Evolutionary conservation across 2,113 vertebrate species (phyloP), one percentile per base, ranked within the genome.

Genomic region (Tyto alba): DNA sequence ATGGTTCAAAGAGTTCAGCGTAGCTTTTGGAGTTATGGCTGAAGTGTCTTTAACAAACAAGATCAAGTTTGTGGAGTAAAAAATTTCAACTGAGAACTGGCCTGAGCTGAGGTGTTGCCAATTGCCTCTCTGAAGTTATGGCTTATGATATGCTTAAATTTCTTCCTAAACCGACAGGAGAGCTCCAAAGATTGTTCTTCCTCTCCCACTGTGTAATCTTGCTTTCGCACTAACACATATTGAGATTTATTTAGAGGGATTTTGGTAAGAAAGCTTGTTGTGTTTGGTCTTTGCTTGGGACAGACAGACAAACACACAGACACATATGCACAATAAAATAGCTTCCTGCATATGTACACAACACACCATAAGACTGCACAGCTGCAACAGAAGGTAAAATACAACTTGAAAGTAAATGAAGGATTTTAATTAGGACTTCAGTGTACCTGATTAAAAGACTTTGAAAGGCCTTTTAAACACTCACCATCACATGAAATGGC

Each of bases 401-500:
- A 8, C 6, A 53, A 72, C 41, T 7, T 55, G 20, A 59, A 67
- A 43, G 16, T 30, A 68, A 88, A 76, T 0, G 45, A 3, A 56
- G 9, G 19, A n/a, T 64, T 85, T 78, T 32, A 76, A 56, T 48
- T 29, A 85, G 38, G n/a, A 72, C 11, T 40, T 81, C 11, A 32
- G 13, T 15, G 2, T 41, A 56, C n/a, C 36, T 38, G 13, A 32
- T 73, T 30, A 47, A 34, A 94, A 95, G n/a, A 59, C 15, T 30
- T 52, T 26, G 30, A 62, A 52, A 93, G 23, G 60, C 8, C 41
- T 86, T 77, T 71, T 43, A 81, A 79, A 88, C 4, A 98, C 97
- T 97, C 97, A 99, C 99, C 99, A 92, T 98, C 98, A 96, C 98
- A 99, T 3, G 98, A 97, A 87, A 98, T 83, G n/a, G 98, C 98